phyloP scores from a whole-genome alignment of 2,113 vertebrate genomes.

The Catagonus wagneri region DNA sequence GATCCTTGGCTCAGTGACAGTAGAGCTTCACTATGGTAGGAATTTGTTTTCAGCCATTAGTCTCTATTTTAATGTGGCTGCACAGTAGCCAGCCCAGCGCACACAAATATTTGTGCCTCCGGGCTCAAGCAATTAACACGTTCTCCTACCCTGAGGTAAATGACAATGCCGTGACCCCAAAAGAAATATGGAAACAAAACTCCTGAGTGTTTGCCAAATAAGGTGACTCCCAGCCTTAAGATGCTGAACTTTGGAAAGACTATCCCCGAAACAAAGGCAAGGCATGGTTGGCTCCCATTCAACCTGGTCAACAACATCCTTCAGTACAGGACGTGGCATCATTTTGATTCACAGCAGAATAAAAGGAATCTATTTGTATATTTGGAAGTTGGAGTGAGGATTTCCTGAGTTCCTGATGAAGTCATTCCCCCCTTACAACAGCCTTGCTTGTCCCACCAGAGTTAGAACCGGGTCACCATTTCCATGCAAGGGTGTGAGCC shows the following conservation, averaged over 20 bases:
- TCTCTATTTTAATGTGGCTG: constrained; percentile 65
- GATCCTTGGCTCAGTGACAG: not conserved
- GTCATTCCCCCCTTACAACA: constrained; percentile 87
- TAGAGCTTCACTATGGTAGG: constrained; percentile 70
- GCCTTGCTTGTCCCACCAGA: constrained; percentile 78
- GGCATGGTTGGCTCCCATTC: constrained; percentile 72
- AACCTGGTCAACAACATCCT: constrained; percentile 85
- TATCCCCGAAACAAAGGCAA: constrained; percentile 77
- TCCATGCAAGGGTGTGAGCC: constrained; percentile 69
- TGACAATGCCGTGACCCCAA: constrained; percentile 75
- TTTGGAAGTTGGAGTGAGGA: constrained; percentile 89
- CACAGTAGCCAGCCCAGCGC: constrained; percentile 48
- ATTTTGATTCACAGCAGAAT: constrained; percentile 88
- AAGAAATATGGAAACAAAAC: constrained; percentile 80
- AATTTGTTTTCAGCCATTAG: constrained; percentile 66
- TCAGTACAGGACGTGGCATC: constrained; percentile 88
- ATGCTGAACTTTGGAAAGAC: constrained; percentile 78
- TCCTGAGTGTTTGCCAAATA: constrained; percentile 79
- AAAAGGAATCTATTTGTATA: constrained; percentile 88
- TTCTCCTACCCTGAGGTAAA: constrained; percentile 79
- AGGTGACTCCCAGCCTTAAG: constrained; percentile 79
- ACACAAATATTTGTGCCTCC: constrained; percentile 63
- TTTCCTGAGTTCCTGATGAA: constrained; percentile 91
- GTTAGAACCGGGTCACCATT: constrained; percentile 85
- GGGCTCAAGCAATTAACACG: constrained; percentile 71